Conservation (phyloP, 2,797 vertebrate species). For the Semotilus atromaculatus region DNA sequence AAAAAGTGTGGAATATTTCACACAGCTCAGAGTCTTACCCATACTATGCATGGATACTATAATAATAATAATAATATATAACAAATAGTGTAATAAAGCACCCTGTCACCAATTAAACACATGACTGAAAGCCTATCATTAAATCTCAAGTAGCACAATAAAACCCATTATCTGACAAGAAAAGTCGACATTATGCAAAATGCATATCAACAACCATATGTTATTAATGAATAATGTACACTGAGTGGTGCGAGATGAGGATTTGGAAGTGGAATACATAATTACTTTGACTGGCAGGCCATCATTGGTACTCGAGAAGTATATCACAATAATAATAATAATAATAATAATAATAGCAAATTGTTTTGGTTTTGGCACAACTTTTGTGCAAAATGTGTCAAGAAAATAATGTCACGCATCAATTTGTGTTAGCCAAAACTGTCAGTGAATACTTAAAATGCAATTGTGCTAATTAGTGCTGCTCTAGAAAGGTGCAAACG, state of each 20-base stretch:
- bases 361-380: neutral
- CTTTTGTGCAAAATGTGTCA: neutral
- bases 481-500: neutral
- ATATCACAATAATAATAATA: neutral
- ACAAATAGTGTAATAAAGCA: slow-evolving; percentile 20
- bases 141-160: slow-evolving; percentile 35
- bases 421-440: neutral
- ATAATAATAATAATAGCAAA: neutral
- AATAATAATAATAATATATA: slow-evolving; percentile 44
- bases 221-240: slow-evolving; percentile 14
- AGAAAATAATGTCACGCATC: neutral
- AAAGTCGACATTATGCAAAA: slow-evolving; percentile 36
- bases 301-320: neutral
- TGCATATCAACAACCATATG: slow-evolving; percentile 34
- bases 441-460: neutral
- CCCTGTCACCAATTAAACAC: slow-evolving; percentile 39
- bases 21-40: neutral
- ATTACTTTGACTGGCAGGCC: slow-evolving; percentile 3
- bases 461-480: neutral
- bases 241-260: neutral
- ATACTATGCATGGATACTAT: neutral
- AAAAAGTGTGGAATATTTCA: neutral
- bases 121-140: slow-evolving; percentile 45
- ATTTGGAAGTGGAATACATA: neutral
- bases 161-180: slow-evolving; percentile 31